phyloP scores from a whole-genome alignment of 2,797 vertebrate species.

The Siniperca scherzeri region DNA sequence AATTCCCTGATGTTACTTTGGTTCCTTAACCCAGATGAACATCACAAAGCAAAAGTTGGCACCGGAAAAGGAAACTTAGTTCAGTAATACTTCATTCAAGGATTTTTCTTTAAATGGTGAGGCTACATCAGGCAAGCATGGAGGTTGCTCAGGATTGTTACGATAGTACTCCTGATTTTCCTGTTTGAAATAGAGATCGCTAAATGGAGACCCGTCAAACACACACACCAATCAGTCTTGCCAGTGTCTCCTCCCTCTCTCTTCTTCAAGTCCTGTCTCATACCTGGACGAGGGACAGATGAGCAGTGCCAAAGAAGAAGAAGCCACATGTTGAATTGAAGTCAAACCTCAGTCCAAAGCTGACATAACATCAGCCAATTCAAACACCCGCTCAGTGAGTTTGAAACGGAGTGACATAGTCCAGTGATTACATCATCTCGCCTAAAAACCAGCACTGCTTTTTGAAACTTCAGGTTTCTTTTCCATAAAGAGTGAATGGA shows the following conservation, averaged over 20 bases:
- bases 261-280: conserved; percentile 38
- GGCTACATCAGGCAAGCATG: conserved; percentile 45
- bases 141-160: conserved; percentile 20
- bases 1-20: conserved; percentile 68
- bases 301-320: conserved; percentile 37
- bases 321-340: conserved; percentile 64
- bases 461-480: conserved; percentile 22
- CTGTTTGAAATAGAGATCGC: conserved; percentile 34
- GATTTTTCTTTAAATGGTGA: conserved; percentile 42
- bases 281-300: conserved; percentile 32
- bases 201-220: conserved; percentile 17
- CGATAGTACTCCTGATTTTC: conserved; percentile 25
- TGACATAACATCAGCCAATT: conserved; percentile 67
- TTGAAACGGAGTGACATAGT: conserved; percentile 60
- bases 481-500: conserved; percentile 33
- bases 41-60: conserved; percentile 52
- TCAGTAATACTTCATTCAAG: conserved; percentile 42
- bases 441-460: conserved; percentile 31
- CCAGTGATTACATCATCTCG: conserved; percentile 58
- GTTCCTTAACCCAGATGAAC: conserved; percentile 53
- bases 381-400: conserved; percentile 69
- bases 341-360: conserved; percentile 62
- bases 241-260: conserved; percentile 6
- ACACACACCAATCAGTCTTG: conserved; percentile 23
- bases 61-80: conserved; percentile 45